Evolutionary conservation across 2,797 vertebrate species (phyloP), one percentile per base, ranked within the genome.

Genomic region (Perodicticus potto): DNA sequence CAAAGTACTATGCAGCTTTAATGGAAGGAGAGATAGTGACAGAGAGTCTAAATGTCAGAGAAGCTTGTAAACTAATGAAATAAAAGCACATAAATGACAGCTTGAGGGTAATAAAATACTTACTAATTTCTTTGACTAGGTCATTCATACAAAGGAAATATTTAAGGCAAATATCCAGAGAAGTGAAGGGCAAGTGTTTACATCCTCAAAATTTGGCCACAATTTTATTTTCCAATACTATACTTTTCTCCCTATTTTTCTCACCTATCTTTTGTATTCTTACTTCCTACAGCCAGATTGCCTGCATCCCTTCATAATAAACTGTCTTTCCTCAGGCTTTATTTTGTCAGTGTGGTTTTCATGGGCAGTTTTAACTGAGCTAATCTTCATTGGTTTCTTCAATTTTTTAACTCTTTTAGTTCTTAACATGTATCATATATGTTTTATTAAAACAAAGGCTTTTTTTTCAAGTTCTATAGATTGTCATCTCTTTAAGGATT

Each of bases 401-500:
- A 25, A 70, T 69, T 86, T 85, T 86, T 74, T 40, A 92, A 69
- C 43, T 85, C 17, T 13, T 86, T 92, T 77, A 67, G 61, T 20
- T 89, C 25, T 86, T 92, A 67, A 86, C 86, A 40, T 87, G 37
- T 59, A 80, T 40, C 49, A 22, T 80, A 29, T 67, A 59, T 77
- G 12, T 61, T 83, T 92, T 73, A 34, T 81, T 92, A 91, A 85
- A 91, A n/a, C 59, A 76, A 65, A 96, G 57, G 8, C 57, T 83
- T 86, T 93, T 70, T 87, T 34, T 92, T 90, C 16, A 53, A 43
- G 22, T 91, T 63, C 53, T 83, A 6, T 40, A 22, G 59, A 37
- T 70, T 85, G 32, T 85, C 61, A n/a, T 93, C 72, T 86, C 65
- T 77, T 59, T 69, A 70, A 91, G 45, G 69, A 27, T 20, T 93